These are phyloP conservation scores for Orthosia incerta DNA, from an alignment of 2,888 invertebrate genomes.

Conservation along the genomic window DNA sequence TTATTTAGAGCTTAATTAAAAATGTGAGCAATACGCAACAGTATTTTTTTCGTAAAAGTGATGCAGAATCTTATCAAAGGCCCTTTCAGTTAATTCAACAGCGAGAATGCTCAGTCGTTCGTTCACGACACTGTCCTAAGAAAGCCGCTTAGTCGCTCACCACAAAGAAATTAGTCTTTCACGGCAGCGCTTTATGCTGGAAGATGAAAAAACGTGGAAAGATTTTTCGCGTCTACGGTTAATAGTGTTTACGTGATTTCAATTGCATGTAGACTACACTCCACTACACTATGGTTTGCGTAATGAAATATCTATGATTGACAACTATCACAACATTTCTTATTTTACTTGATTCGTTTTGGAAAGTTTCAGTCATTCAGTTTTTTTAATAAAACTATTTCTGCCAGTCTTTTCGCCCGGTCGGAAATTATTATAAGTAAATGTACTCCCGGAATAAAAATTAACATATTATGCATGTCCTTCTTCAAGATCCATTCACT, in stretches of 20 bases:
- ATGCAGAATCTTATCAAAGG: neutral
- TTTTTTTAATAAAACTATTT: neutral
- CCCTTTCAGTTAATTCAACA: neutral
- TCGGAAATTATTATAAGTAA: too few species aligned
- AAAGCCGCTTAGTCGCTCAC: conserved; percentile 30
- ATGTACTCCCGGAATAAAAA: too few species aligned
- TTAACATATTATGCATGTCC: too few species aligned
- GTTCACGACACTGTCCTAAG: neutral
- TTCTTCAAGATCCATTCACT: too few species aligned
- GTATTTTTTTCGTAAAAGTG: too few species aligned
- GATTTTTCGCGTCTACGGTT: neutral
- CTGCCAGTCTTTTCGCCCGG: too few species aligned
- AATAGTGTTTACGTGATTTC: conserved; percentile 34
- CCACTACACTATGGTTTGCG: neutral
- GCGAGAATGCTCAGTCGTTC: conserved; percentile 4
- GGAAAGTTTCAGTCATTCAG: neutral
- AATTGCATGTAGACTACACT: neutral
- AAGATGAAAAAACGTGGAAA: conserved; percentile 6
- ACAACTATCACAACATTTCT: conserved; percentile 20
- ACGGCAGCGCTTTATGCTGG: conserved; percentile 27
- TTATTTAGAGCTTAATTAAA: too few species aligned
- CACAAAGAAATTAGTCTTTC: conserved; percentile 49
- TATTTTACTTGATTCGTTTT: neutral
- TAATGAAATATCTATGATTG: conserved; percentile 16
- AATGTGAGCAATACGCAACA: too few species aligned